These are phyloP conservation scores for Luffia ferchaultella DNA, from an alignment of 2,888 invertebrate genomes.

Conservation along the genomic window DNA sequence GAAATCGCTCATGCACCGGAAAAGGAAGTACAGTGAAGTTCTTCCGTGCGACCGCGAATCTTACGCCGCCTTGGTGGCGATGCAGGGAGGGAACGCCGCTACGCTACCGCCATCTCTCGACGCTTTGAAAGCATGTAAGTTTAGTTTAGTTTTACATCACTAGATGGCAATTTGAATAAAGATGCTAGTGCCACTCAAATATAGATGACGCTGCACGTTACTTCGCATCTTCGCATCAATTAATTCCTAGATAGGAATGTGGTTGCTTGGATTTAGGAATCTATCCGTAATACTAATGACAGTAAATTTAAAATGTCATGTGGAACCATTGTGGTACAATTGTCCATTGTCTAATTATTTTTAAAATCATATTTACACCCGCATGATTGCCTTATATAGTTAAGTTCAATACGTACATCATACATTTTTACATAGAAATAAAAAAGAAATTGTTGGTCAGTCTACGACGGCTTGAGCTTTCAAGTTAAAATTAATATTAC, in stretches of 20 bases:
- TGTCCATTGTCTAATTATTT: no score
- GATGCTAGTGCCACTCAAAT: neutral
- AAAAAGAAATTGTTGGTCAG: no score
- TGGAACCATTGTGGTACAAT: neutral
- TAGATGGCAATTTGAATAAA: slow-evolving; percentile 33
- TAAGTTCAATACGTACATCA: neutral
- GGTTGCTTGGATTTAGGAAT: no score
- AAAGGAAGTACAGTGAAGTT: slow-evolving; percentile 50
- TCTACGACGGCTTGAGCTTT: no score
- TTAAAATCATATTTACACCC: no score
- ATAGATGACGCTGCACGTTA: neutral
- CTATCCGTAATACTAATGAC: no score
- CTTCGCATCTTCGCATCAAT: no score
- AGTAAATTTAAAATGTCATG: no score
- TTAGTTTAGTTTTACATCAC: slow-evolving; percentile 32
- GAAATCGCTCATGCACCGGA: slow-evolving; percentile 53
- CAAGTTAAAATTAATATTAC: no score
- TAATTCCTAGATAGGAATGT: no score
- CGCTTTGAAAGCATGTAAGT: slow-evolving; percentile 59
- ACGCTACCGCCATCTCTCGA: slow-evolving; percentile 61
- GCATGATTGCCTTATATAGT: no score
- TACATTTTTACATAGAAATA: neutral
- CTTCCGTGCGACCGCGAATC: slow-evolving; percentile 47
- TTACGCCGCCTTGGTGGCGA: slow-evolving; percentile 53
- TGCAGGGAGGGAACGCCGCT: slow-evolving; percentile 54